Percentiles rank a stretch among this genome's conserved stretches.
Conservation (phyloP, 2,113 vertebrate species). For the Suncus etruscus region DNA sequence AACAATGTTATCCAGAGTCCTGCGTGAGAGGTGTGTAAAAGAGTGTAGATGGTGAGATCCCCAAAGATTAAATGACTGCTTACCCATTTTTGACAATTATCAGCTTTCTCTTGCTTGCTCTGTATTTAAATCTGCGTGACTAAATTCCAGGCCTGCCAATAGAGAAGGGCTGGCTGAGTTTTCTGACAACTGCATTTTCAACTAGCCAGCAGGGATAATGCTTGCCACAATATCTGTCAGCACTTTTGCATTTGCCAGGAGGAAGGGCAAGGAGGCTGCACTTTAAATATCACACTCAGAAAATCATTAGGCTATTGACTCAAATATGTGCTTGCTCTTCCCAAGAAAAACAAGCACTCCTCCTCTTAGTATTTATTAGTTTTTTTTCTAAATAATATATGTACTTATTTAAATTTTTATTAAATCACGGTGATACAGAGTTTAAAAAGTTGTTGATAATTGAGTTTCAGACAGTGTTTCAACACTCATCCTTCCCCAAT, state of each 20-base stretch:
- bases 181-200: not conserved
- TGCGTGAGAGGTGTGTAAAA: too few species aligned
- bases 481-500: too few species aligned
- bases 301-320: not conserved
- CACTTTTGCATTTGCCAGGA: not conserved
- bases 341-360: not conserved
- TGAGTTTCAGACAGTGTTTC: too few species aligned
- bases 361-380: not conserved
- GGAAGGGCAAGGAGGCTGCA: not conserved
- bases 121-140: not conserved
- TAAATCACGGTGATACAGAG: too few species aligned
- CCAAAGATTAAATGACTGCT: not conserved
- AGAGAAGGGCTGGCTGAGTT: not conserved
- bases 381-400: not conserved
- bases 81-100: not conserved
- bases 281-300: constrained; percentile 47
- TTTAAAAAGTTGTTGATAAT: too few species aligned
- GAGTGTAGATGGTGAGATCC: not conserved
- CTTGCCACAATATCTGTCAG: not conserved
- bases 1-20: too few species aligned
- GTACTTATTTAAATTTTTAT: too few species aligned
- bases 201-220: not conserved
- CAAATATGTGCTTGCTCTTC: constrained; percentile 20
- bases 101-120: not conserved
- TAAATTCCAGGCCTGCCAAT: not conserved